Base-by-base conservation (phyloP, 1,140 invertebrate species). In the Choristoneura fumiferana region DNA sequence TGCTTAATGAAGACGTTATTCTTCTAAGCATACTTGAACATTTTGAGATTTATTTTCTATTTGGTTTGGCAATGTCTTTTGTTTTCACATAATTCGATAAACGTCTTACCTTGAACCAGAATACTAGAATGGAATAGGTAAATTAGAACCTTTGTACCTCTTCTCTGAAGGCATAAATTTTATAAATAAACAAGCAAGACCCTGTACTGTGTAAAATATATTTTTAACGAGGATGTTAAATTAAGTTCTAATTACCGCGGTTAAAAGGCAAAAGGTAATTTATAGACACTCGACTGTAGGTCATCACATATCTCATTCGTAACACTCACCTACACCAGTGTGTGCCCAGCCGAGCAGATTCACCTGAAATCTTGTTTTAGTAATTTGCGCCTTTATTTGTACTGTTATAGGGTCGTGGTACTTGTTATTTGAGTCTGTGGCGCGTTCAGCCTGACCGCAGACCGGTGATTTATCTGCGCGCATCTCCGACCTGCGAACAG, bases 401-500 rank as follows among this genome's bases (percentile, higher is more conserved):
- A 1, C 1, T 13, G 12, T 12, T 29, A 22, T 49, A 18, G 18
- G 12, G 43, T 49, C 17, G 10, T 49, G n/a, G 18, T 5, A 12
- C 12, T 49, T 49, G 10, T 18, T 6, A 17, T 12, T 13, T 10
- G 22, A 29, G 12, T 49, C 10, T 29, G 9, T 8, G 18, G 18
- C 43, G n/a, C 29, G 72, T 54, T 54, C 66, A 67, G 62, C 52
- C 45, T 66, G 67, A 35, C 61, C 66, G 62, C 56, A 35, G 39
- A 22, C 35, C 58, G 68, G 84, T 87, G 85, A 87, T 88, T 84
- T 88, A 88, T 88, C 84, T 74, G 82, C 65, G 68, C 63, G 81
- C 80, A 87, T 82, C 81, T 80, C 56, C 67, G 71, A 84, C 84
- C 81, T 74, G 85, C 81, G 81, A 88, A 88, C 83, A 84, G 78